Evolutionary conservation across 1,140 invertebrate genomes (phyloP), one percentile per base, ranked within the genome.

Genomic region (Tetraneura akinire): DNA sequence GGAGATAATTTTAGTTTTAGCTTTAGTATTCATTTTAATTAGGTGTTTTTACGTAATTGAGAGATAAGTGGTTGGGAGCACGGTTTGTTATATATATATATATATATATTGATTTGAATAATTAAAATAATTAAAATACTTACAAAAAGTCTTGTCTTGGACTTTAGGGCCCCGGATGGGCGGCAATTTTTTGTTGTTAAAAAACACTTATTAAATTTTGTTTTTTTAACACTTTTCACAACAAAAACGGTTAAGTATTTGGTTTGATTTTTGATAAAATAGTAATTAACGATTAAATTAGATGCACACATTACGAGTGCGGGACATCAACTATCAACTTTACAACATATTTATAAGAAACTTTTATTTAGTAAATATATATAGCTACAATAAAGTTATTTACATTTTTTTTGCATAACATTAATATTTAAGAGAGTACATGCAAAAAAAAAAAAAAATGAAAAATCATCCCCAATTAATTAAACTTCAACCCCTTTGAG

Each of bases 41-140:
- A 11, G 8, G 51, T 55, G n/a, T 55, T 53, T 18, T 55, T 55
- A 21, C 51, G 51, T 55, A 55, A 21, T 11, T 21, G n/a, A 21
- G 3, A 53, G 0, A n/a, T n/a, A n/a, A n/a, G 13, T 3, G 51
- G n/a, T 10, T 53, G 8, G 9, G 51, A 55, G n/a, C 13, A 49
- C 6, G 49, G 49, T 53, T 8, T n/a, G 51, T 6, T 21, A 8
- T 55, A 21, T n/a, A n/a, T n/a, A n/a, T n/a, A n/a, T n/a, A n/a
- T n/a, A n/a, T n/a, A n/a, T n/a, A n/a, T n/a, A n/a, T 11, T 0
- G 6, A 3, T 55, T 55, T 53, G n/a, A 21, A 1, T 53, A 55
- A 55, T 55, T 55, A 55, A 55, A 21, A 55, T 55, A 55, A n/a
- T n/a, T n/a, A n/a, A n/a, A n/a, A n/a, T n/a, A n/a, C n/a, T 55